Percentiles rank a stretch among this genome's conserved stretches.
Evolutionary conservation across 2,797 vertebrate species (phyloP).

Genomic region (Simalia tracyae): DNA sequence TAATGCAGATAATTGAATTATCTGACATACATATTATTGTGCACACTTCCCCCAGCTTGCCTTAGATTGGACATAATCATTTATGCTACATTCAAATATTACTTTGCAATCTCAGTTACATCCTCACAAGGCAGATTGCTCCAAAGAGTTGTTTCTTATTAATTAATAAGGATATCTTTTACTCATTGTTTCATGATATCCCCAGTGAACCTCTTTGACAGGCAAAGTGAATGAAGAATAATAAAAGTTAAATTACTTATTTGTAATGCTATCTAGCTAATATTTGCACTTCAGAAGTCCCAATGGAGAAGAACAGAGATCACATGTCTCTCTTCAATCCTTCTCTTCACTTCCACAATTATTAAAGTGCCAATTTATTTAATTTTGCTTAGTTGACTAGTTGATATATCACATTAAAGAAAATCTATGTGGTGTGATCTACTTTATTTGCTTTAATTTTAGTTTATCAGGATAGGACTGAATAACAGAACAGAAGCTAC

Average conservation of each 20-base stretch:
- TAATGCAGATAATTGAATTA: slow-evolving; percentile 37
- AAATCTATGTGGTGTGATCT: background rate
- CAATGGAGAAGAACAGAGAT: background rate
- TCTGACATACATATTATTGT: slow-evolving; percentile 20
- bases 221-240: slow-evolving; percentile 23
- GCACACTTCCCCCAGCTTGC: background rate
- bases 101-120: slow-evolving; percentile 18
- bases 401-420: background rate
- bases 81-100: background rate
- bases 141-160: background rate
- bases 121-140: background rate
- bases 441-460: background rate
- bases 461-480: background rate
- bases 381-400: background rate
- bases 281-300: background rate
- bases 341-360: background rate
- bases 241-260: background rate
- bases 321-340: background rate
- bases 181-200: background rate
- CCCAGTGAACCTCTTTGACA: slow-evolving; percentile 15
- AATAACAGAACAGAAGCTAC: background rate
- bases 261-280: background rate
- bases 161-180: background rate
- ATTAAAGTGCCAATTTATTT: slow-evolving; percentile 4
- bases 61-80: background rate